Evolutionary conservation across 1,140 invertebrate species (phyloP).

Genomic region (Belonocnema kinseyi): DNA sequence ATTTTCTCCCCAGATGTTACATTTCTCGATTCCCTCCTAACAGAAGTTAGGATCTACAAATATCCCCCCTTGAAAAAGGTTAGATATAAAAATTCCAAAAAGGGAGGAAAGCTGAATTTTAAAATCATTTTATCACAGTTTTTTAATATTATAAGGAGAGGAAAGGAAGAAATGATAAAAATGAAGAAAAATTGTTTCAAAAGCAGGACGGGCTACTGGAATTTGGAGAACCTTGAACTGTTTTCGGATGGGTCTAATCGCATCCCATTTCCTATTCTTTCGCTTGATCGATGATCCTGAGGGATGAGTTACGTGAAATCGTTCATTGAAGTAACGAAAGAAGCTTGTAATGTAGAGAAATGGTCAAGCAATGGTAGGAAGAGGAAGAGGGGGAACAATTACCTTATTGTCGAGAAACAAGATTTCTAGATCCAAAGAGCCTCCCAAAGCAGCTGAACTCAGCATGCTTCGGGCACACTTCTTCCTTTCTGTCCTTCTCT

Average conservation of each 20-base stretch:
- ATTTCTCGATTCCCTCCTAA: too few relatives aligned
- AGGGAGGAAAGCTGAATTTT: too few relatives aligned
- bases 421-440: slow-evolving; percentile 4
- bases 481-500: neutral
- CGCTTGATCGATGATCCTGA: slow-evolving; percentile 13
- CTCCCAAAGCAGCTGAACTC: neutral
- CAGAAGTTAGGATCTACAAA: too few relatives aligned
- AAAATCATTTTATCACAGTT: too few relatives aligned
- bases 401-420: slow-evolving; percentile 23
- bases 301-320: slow-evolving; percentile 28
- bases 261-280: slow-evolving; percentile 15
- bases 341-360: neutral
- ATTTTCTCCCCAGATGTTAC: too few relatives aligned
- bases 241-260: neutral
- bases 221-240: neutral
- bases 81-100: too few relatives aligned
- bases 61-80: too few relatives aligned
- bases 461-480: neutral
- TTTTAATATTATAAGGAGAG: too few relatives aligned
- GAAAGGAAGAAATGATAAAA: neutral
- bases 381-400: slow-evolving; percentile 2
- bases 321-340: slow-evolving; percentile 16
- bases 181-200: neutral
- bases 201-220: neutral
- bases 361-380: neutral